Evolutionary conservation across 2,797 vertebrate genomes (phyloP).

Genomic region (Onychomys torridus): DNA sequence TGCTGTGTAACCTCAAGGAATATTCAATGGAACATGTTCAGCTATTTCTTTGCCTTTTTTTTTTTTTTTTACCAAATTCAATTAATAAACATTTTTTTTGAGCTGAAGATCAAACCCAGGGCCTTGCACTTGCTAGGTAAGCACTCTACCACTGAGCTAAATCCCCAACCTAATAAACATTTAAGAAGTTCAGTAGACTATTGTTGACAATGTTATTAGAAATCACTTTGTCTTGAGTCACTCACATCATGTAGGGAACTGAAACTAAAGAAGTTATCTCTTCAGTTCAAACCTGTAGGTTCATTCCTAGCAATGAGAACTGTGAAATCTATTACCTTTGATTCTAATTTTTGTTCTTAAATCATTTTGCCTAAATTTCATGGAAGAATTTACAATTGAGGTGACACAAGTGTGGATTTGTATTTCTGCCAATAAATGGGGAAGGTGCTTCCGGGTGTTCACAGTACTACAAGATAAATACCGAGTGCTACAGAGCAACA

Average conservation of each 20-base stretch:
- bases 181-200: background rate
- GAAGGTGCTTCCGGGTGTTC: background rate
- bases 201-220: background rate
- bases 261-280: background rate
- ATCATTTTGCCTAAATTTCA: background rate
- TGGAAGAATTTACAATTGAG: background rate
- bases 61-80: background rate
- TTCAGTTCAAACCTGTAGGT: background rate
- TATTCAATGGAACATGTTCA: background rate
- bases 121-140: too few relatives aligned
- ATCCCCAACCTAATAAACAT: constrained; percentile 34
- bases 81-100: constrained; percentile 37
- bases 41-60: background rate
- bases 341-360: constrained; percentile 42
- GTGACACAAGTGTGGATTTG: background rate
- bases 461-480: background rate
- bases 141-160: too few relatives aligned
- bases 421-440: constrained; percentile 24
- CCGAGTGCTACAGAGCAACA: background rate
- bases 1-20: background rate
- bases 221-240: background rate
- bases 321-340: background rate
- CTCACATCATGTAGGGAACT: background rate
- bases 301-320: background rate
- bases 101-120: too few relatives aligned